Conservation (phyloP, 2,888 invertebrate genomes). For the Apamea epomidion region DNA sequence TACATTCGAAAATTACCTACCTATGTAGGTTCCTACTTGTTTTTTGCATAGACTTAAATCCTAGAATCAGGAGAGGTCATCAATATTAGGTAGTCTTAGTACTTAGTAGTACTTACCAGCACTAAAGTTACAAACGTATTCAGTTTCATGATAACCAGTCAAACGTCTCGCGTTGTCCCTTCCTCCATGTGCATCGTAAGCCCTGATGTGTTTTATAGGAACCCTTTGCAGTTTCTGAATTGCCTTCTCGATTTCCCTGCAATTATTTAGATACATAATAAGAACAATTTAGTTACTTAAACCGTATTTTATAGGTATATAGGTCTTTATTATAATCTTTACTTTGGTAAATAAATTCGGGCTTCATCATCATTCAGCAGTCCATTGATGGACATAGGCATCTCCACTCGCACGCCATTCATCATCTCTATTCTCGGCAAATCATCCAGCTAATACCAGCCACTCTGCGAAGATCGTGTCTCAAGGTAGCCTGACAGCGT, state of each 20-base stretch:
- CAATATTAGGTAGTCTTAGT: neutral
- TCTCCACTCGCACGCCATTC: neutral
- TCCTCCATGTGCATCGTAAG: slow-evolving; percentile 98
- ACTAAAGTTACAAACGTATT: slow-evolving; percentile 98
- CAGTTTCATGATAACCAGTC: slow-evolving; percentile 98
- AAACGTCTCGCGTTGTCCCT: slow-evolving; percentile 98
- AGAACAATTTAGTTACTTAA: neutral
- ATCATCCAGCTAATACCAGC: neutral
- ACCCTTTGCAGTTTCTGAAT: slow-evolving; percentile 97
- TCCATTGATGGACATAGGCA: neutral
- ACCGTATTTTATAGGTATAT: neutral
- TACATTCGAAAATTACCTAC: neutral
- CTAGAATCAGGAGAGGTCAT: neutral
- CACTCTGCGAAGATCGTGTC: neutral
- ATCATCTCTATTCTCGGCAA: neutral
- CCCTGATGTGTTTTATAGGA: slow-evolving; percentile 97
- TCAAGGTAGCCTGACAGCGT: neutral
- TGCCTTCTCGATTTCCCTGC: slow-evolving; percentile 97
- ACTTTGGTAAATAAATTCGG: neutral
- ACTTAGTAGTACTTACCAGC: slow-evolving; percentile 93
- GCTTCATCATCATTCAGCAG: neutral
- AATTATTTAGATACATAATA: slow-evolving; percentile 61
- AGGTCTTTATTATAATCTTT: too few species aligned
- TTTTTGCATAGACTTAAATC: neutral
- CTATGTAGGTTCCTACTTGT: neutral